A percentile compares a stretch with the other conserved stretches of the same genome.
Conservation (phyloP, 1,140 invertebrate genomes). For the Panonychus citri region DNA sequence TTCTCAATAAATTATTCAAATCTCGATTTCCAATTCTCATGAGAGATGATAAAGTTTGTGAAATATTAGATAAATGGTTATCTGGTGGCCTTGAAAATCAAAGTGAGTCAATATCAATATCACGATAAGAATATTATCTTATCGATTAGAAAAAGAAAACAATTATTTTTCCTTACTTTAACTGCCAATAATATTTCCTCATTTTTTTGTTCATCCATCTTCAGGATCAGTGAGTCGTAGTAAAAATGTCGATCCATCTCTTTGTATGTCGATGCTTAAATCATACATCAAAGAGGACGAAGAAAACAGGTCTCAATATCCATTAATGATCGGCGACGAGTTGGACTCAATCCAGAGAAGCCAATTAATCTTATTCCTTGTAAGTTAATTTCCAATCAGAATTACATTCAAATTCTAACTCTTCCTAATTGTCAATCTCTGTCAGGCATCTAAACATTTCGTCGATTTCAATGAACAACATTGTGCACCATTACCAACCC, state of each 20-base stretch:
- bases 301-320: slow-evolving; percentile 23
- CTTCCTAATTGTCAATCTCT: slow-evolving; percentile 15
- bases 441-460: slow-evolving; percentile 50
- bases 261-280: slow-evolving; percentile 17
- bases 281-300: slow-evolving; percentile 30
- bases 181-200: neutral
- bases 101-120: slow-evolving; percentile 5
- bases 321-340: slow-evolving; percentile 34
- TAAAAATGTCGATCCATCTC: too few species aligned
- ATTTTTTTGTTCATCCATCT: neutral
- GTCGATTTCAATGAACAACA: slow-evolving; percentile 63
- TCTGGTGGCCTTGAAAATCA: slow-evolving; percentile 18
- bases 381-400: slow-evolving; percentile 15
- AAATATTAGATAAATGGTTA: slow-evolving; percentile 33
- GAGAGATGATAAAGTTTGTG: slow-evolving; percentile 26
- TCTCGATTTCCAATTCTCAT: slow-evolving; percentile 35
- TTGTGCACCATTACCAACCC: slow-evolving; percentile 47
- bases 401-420: slow-evolving; percentile 11
- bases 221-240: slow-evolving; percentile 17
- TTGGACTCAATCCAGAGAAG: slow-evolving; percentile 14
- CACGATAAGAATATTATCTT: neutral
- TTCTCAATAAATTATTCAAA: slow-evolving; percentile 44
- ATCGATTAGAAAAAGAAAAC: neutral
- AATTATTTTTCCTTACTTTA: neutral
- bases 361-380: slow-evolving; percentile 20